Evolutionary conservation across 1,140 invertebrate genomes (phyloP), one percentile per base, ranked within the genome.

Genomic region (Papilio dardanus): DNA sequence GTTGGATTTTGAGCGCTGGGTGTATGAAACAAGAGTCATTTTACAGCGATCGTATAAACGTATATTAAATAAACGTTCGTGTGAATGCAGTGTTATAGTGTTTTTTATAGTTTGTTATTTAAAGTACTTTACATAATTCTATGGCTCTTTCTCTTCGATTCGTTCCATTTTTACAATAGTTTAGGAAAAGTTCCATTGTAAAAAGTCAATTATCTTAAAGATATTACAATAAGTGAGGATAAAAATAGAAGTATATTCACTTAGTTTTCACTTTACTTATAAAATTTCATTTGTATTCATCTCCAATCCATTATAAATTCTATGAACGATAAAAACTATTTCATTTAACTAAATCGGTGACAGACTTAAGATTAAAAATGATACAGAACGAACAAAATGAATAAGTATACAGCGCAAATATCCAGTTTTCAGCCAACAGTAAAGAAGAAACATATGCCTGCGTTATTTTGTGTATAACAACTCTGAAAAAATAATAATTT

Each of bases 201-300:
- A 21, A 21, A 54, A 24, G 24, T 54, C 19, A 54, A 46, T 46
- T 46, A n/a, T n/a, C 42, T 46, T 46, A 46, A n/a, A 46, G n/a
- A 46, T 46, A 46, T 46, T 46, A 46, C 21, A 21, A 50, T 5
- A 19, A 54, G 19, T 46, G 7, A 2, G 3, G 19, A 54, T 24
- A 54, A 54, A 54, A 54, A 54, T 54, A 54, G 7, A 54, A 54
- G 7, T n/a, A 46, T n/a, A 5, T 46, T 46, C 16, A 16, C 16
- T 46, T 46, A 46, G 16, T n/a, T 54, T 50, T 6, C 50, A 54
- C 19, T 54, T 54, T 54, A n/a, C 42, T 46, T 46, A 6, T n/a
- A 46, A 46, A n/a, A 46, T 46, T 46, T 54, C 50, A 24, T 21
- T 54, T 54, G 19, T 21, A 54, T 54, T 54, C 50, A 24, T 54